Evolutionary conservation across 2,797 vertebrate genomes (phyloP).

Genomic region (Protosalanx chinensis): DNA sequence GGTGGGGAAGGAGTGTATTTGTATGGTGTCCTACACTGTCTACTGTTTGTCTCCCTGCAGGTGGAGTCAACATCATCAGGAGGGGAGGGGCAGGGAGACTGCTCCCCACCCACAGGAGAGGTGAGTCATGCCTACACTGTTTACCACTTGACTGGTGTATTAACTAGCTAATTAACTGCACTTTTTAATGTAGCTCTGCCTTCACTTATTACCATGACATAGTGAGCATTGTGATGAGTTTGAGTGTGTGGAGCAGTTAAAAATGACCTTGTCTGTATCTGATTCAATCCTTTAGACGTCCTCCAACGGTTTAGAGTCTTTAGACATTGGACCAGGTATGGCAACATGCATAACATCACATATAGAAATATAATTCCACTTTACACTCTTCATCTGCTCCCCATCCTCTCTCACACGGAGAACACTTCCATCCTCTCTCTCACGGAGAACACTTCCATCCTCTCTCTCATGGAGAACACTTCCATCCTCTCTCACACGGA

Average conservation of each 20-base stretch:
- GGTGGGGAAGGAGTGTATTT: neutral
- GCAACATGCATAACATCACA: neutral
- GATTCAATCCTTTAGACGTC: slow-evolving; percentile 67
- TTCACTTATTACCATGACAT: neutral
- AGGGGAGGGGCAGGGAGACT: slow-evolving; percentile 68
- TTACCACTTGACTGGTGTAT: too few relatives aligned
- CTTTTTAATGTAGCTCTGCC: neutral
- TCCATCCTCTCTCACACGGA: neutral
- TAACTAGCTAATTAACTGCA: neutral
- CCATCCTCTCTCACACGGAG: neutral
- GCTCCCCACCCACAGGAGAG: slow-evolving; percentile 69
- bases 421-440: neutral
- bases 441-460: too few relatives aligned
- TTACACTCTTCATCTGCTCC: neutral
- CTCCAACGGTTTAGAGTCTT: slow-evolving; percentile 85
- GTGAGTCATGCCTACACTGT: slow-evolving; percentile 36
- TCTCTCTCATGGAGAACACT: too few relatives aligned
- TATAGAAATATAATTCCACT: neutral
- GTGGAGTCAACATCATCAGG: slow-evolving; percentile 65
- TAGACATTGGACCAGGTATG: slow-evolving; percentile 91
- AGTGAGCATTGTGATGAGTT: neutral
- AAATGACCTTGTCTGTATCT: slow-evolving; percentile 17
- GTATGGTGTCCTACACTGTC: neutral
- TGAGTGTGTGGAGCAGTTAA: slow-evolving; percentile 25
- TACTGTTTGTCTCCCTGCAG: slow-evolving; percentile 24